phyloP scores from a whole-genome alignment of 2,888 invertebrate genomes.

The Selenia dentaria region DNA sequence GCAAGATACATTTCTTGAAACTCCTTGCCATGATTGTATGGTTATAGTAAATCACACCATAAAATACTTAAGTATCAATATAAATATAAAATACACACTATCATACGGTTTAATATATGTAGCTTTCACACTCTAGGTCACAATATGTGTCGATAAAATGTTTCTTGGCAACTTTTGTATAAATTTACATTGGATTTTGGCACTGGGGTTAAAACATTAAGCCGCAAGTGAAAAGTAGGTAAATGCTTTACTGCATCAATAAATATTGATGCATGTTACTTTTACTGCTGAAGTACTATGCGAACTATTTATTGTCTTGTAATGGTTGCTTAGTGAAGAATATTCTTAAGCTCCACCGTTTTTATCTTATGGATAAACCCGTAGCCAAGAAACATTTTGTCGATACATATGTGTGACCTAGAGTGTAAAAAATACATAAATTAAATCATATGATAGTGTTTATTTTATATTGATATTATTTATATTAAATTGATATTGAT shows the following conservation, averaged over 20 bases:
- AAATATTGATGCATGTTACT: constrained; percentile 2
- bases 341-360: too few relatives aligned
- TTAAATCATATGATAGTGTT: too few relatives aligned
- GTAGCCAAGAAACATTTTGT: too few relatives aligned
- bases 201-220: background rate
- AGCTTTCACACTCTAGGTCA: background rate
- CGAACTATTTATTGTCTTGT: background rate
- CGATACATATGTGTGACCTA: too few relatives aligned
- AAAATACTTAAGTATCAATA: constrained; percentile 9
- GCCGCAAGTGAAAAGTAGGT: constrained; percentile 4
- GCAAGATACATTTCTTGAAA: too few relatives aligned
- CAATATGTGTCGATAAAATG: constrained; percentile 1
- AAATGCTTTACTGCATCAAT: constrained; percentile 13
- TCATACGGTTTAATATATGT: constrained; percentile 5
- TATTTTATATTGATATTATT: too few relatives aligned
- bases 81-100: constrained; percentile 7
- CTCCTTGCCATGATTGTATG: background rate
- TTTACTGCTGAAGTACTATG: background rate
- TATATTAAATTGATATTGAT: too few relatives aligned
- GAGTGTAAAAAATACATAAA: too few relatives aligned
- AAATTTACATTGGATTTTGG: constrained; percentile 9
- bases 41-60: background rate
- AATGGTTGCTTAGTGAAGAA: background rate
- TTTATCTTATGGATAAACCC: too few relatives aligned
- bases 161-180: constrained; percentile 13